Evolutionary conservation across 2,888 invertebrate species (phyloP).

Genomic region (Drosophila setosimentum): DNA sequence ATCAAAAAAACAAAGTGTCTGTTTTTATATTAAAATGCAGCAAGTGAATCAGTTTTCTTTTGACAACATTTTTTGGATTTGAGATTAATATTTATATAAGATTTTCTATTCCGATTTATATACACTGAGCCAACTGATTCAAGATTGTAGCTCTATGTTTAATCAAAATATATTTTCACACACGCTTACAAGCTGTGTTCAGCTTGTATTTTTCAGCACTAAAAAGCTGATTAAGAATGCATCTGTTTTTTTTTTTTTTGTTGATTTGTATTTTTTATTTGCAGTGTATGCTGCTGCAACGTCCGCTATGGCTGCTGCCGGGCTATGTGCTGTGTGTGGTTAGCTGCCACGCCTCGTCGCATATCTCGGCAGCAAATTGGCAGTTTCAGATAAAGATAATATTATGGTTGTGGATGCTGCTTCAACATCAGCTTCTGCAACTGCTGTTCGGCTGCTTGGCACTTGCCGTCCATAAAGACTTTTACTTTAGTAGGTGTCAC

Average conservation of each 20-base stretch:
- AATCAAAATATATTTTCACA: no score
- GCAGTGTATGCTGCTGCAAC: constrained; percentile 5
- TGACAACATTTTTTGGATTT: not conserved
- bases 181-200: not conserved
- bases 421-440: constrained; percentile 3
- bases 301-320: not conserved
- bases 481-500: constrained; percentile 77
- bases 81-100: not conserved
- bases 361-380: constrained; percentile 71
- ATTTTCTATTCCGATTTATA: not conserved
- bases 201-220: not conserved
- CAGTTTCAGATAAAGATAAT: constrained; percentile 80
- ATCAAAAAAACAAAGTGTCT: no score
- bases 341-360: constrained; percentile 60
- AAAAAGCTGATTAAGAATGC: not conserved
- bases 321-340: constrained; percentile 33
- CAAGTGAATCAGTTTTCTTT: not conserved
- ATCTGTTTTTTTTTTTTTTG: not conserved
- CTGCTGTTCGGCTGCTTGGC: constrained; percentile 18
- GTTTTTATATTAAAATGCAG: no score
- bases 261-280: not conserved
- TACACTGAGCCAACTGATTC: not conserved
- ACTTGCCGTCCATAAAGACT: constrained; percentile 58
- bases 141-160: not conserved
- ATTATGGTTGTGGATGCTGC: constrained; percentile 47